phyloP scores from a whole-genome alignment of 2,113 vertebrate genomes.

The Catagonus wagneri region DNA sequence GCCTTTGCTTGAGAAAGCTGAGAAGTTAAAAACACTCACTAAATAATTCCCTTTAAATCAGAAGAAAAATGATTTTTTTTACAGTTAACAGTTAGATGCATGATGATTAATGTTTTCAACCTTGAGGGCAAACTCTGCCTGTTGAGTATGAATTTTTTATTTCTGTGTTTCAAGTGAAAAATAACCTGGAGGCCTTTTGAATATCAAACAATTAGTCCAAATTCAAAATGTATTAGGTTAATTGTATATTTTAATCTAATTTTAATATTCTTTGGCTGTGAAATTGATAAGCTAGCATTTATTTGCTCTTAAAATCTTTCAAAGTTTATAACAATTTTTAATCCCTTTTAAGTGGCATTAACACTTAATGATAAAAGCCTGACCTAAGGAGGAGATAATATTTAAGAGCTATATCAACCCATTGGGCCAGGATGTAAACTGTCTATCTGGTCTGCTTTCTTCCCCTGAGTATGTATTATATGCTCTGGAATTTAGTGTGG shows the following conservation, averaged over 20 bases:
- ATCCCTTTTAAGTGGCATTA: conserved; percentile 66
- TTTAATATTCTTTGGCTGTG: conserved; percentile 81
- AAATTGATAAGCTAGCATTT: conserved; percentile 78
- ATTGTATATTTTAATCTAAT: conserved; percentile 81
- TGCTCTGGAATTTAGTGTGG: conserved; percentile 60
- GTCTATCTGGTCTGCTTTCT: conserved; percentile 41
- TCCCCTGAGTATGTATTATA: conserved; percentile 41
- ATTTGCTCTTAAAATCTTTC: conserved; percentile 74
- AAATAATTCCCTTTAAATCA: conserved; percentile 84
- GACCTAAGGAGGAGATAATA: conserved; percentile 63
- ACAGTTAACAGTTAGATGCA: conserved; percentile 84
- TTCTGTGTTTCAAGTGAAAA: conserved; percentile 83
- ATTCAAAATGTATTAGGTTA: conserved; percentile 81
- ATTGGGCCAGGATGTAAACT: conserved; percentile 20
- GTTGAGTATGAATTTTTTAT: conserved; percentile 85
- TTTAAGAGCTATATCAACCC: conserved; percentile 53
- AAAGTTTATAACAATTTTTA: conserved; percentile 73
- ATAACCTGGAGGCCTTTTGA: conserved; percentile 81
- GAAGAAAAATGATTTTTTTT: conserved; percentile 83
- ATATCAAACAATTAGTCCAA: conserved; percentile 84
- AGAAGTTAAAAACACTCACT: conserved; percentile 82
- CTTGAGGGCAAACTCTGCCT: conserved; percentile 83
- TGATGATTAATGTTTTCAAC: conserved; percentile 84
- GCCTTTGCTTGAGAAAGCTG: conserved; percentile 66
- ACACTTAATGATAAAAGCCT: conserved; percentile 74